A percentile compares a stretch with the other conserved stretches of the same genome.
Evolutionary conservation across 2,113 vertebrate genomes (phyloP).

Genomic region (Labeo rohita): DNA sequence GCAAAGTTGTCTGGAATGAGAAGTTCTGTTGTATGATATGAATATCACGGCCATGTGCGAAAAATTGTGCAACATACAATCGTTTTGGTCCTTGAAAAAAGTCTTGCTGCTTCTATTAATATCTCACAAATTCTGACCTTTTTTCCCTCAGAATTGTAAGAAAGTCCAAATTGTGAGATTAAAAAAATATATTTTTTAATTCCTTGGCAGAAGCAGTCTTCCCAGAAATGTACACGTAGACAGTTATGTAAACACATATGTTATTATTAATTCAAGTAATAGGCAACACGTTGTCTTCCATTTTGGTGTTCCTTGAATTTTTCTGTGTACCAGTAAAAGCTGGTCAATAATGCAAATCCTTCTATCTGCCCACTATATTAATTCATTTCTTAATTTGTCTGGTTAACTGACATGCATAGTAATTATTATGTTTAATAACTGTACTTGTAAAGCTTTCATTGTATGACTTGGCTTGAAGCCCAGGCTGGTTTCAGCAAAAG

Average conservation of each 20-base stretch:
- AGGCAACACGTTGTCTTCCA: not conserved
- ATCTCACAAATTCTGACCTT: too few species aligned
- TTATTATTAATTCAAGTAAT: not conserved
- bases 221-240: not conserved
- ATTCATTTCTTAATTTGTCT: not conserved
- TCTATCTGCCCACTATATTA: not conserved
- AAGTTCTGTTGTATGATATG: too few species aligned
- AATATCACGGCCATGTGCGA: too few species aligned
- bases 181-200: too few species aligned
- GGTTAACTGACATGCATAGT: not conserved
- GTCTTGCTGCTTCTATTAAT: too few species aligned
- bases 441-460: constrained; percentile 10
- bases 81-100: too few species aligned
- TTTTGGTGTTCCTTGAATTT: not conserved
- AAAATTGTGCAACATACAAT: too few species aligned
- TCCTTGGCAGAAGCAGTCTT: too few species aligned
- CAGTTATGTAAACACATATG: not conserved
- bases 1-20: too few species aligned
- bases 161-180: too few species aligned
- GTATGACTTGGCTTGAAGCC: constrained; percentile 34
- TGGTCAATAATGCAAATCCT: not conserved
- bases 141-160: too few species aligned
- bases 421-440: constrained; percentile 1
- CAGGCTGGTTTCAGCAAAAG: constrained; percentile 53
- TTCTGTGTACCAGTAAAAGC: not conserved